Percentiles rank a stretch among this genome's conserved stretches.
Evolutionary conservation across 23 tunicate species (phyloP).

Genomic region (Phallusia fumigata): DNA sequence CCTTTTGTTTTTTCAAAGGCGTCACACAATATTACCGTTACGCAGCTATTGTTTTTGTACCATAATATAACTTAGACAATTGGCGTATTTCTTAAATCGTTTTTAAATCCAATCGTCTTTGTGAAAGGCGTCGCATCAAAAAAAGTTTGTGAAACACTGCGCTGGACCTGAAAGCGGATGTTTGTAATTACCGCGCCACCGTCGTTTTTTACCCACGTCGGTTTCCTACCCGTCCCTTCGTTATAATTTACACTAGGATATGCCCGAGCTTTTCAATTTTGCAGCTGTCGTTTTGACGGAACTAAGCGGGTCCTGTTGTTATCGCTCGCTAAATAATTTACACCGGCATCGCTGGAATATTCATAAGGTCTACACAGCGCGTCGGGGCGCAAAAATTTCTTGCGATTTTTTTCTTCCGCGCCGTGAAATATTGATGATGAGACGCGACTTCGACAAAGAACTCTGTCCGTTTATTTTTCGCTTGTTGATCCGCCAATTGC

Average conservation of each 20-base stretch:
- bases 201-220: too few species aligned
- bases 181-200: too few species aligned
- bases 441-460: not conserved
- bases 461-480: not conserved
- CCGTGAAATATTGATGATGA: not conserved
- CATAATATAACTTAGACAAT: too few species aligned
- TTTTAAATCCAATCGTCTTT: too few species aligned
- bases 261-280: not conserved
- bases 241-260: not conserved
- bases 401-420: not conserved
- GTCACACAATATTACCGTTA: too few species aligned
- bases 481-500: not conserved
- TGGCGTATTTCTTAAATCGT: too few species aligned
- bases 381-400: not conserved
- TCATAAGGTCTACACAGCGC: not conserved
- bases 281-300: not conserved
- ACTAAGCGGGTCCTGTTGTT: not conserved
- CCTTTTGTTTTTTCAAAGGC: too few species aligned
- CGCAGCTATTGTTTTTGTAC: too few species aligned
- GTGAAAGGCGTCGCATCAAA: too few species aligned
- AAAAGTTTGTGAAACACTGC: too few species aligned
- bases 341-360: constrained; percentile 2
- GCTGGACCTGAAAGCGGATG: too few species aligned
- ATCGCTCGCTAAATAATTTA: not conserved
- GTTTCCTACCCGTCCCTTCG: too few species aligned